phyloP scores from a whole-genome alignment of 2,888 invertebrate genomes.

The Drosophila aldrichi region DNA sequence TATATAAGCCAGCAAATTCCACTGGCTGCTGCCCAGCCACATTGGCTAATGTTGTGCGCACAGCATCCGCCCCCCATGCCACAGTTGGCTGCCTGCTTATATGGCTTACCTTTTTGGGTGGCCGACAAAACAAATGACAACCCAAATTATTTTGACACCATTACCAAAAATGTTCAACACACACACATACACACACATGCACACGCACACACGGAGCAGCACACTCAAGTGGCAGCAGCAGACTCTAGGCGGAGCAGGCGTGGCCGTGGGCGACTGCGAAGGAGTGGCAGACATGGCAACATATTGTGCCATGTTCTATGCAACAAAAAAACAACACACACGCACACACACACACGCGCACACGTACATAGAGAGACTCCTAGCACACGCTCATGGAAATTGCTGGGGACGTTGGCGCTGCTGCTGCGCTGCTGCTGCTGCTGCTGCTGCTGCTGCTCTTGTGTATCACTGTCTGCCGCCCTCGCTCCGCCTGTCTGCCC shows the following conservation, averaged over 20 bases:
- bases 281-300: constrained; percentile 71
- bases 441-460: constrained; percentile 19
- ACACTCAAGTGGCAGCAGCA: constrained; percentile 56
- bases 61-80: neutral
- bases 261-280: constrained; percentile 22
- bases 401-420: constrained; percentile 42
- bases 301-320: constrained; percentile 75
- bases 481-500: constrained; percentile 10
- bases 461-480: constrained; percentile 31
- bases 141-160: constrained; percentile 79
- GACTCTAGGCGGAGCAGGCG: constrained; percentile 36
- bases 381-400: constrained; percentile 49
- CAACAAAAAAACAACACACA: constrained; percentile 41
- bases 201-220: neutral
- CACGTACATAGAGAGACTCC: constrained; percentile 1
- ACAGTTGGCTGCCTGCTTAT: constrained; percentile 20
- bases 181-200: constrained; percentile 18
- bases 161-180: constrained; percentile 64
- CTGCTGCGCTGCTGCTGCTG: too few relatives aligned
- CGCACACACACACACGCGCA: too few relatives aligned
- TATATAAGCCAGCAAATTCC: constrained; percentile 12
- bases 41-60: neutral
- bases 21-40: neutral
- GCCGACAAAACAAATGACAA: constrained; percentile 70
- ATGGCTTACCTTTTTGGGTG: constrained; percentile 58